Base-by-base conservation (phyloP, 1,140 invertebrate species). In the Platyscapa corneri region DNA sequence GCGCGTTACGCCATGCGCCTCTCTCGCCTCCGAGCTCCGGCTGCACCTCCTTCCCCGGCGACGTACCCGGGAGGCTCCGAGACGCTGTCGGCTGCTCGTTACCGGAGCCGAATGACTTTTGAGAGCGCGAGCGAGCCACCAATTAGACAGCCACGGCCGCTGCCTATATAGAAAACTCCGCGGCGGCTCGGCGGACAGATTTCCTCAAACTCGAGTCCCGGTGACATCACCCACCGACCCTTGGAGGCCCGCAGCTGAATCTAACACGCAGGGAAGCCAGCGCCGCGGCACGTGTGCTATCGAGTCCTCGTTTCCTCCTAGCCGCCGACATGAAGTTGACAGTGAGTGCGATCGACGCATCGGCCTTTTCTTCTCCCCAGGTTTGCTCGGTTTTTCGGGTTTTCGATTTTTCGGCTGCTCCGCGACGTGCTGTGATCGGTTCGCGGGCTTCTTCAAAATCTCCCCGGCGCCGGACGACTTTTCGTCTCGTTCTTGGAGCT, bases 111-210 rank as follows among this genome's bases (percentile, higher is more conserved):
- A 90, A 89, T 89, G 89, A 89, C 88, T 90, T 89, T 89, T 90
- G 12, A 65, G 84, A 85, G 56, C 67, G 77, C 39, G 56, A 75
- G 49, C 12, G 53, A 56, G 65, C 77, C 67, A 74, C 78, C 79
- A 85, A 85, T 85, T 85, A 85, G 14, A 30, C 53, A 18, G 46
- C 34, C 34, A 53, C 42, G 70, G 82, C 88, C 67, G 85, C 86
- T 77, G 88, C 87, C 77, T 88, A 88, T 91, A 91, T 91, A 91
- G 90, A 91, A 89, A 90, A 90, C 88, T 90, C 88, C 77, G 86
- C 85, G 72, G 76, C 76, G 82, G 80, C 87, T 82, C 83, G 86
- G 82, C 74, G 76, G 60, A 86, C 87, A 89, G 90, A 91, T 91
- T 90, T 89, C 88, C 86, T 84, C 86, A 60, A 87, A 88, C 89